phyloP scores from a whole-genome alignment of 2,888 invertebrate species.

The Andricus quercusramuli region DNA sequence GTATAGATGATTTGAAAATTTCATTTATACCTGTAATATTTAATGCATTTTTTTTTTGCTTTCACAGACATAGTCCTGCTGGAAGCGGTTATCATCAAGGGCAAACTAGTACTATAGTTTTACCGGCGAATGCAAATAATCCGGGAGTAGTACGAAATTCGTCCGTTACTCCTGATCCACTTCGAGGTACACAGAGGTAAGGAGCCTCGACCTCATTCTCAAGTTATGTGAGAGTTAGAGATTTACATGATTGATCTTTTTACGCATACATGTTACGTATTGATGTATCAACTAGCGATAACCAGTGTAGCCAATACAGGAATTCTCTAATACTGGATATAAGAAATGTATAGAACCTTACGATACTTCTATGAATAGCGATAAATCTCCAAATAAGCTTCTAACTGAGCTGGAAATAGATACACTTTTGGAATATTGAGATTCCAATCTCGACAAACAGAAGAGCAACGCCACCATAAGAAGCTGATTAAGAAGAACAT shows the following conservation, averaged over 20 bases:
- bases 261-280: background rate
- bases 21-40: background rate
- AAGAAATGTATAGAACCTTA: background rate
- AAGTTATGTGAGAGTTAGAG: background rate
- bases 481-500: background rate
- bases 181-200: constrained; percentile 55
- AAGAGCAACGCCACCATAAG: background rate
- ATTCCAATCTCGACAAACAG: background rate
- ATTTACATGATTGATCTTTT: background rate
- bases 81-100: constrained; percentile 73
- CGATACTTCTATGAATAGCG: background rate
- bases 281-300: constrained; percentile 32
- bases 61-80: constrained; percentile 73
- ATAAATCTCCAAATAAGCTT: background rate
- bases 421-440: background rate
- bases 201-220: constrained; percentile 18
- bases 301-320: constrained; percentile 2
- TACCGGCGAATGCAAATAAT: constrained; percentile 71
- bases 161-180: constrained; percentile 66
- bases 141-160: constrained; percentile 76
- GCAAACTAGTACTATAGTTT: constrained; percentile 73
- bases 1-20: no score
- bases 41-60: background rate
- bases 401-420: background rate
- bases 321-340: background rate